Base-by-base conservation (phyloP, 2,797 vertebrate genomes). In the Premnoplex brunnescens region DNA sequence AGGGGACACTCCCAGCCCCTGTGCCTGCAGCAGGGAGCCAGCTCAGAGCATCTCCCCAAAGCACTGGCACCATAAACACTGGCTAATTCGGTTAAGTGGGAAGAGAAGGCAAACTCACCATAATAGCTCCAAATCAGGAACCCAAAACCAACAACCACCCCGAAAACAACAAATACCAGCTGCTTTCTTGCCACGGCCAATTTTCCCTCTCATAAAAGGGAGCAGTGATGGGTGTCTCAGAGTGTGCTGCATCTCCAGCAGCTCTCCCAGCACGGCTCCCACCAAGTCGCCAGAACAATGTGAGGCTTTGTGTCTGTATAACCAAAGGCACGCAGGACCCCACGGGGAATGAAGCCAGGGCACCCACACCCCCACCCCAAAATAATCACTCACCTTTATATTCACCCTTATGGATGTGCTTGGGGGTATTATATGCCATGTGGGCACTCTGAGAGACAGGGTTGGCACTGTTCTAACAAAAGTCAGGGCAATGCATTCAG, bases 141-240 rank as follows among this genome's bases (percentile, higher is more conserved):
- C 83, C 68, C 80, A 64, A 74, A 89, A 12, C 69, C 58, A 94
- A 64, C 76, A 80, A 34, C 55, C 79, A 54, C 56, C 52, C 52
- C 0, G 2, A 94, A 96, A 96, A 87, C 96, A 97, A 97, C 97
- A 97, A 97, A 97, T 96, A 97, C 93, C 97, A 97, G 97, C 96
- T 97, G 97, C 94, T 96, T 97, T 89, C 89, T 41, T 75, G 89
- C 96, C 92, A 85, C 28, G 69, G 95, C 97, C 95, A 81, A 89
- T 97, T 97, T 96, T 90, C 92, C 94, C 91, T 77, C 85, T 88
- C 68, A 79, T 93, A 90, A 93, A 89, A 96, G 95, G 85, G 89
- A 96, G 91, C 87, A 68, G 59, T 93, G 95, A 75, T 82, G 88
- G 88, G 72, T 78, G 92, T 69, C 91, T 66, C 66, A 0, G 10